phyloP scores from a whole-genome alignment of 2,113 vertebrate genomes.

The Nerophis ophidion region DNA sequence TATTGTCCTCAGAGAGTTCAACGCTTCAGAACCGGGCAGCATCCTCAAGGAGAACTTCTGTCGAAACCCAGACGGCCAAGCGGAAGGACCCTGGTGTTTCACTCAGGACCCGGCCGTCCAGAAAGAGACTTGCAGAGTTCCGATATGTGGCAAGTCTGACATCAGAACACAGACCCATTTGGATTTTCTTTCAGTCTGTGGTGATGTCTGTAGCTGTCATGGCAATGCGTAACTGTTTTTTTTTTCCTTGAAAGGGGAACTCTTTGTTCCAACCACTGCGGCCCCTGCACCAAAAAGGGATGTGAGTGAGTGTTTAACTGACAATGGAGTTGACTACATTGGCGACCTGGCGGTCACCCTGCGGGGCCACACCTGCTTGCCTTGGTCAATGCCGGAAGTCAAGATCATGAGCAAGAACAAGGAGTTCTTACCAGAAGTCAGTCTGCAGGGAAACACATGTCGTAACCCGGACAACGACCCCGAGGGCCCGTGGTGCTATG shows the following conservation, averaged over 20 bases:
- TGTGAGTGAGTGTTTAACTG: slow-evolving; percentile 58
- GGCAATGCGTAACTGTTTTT: neutral
- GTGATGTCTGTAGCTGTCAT: neutral
- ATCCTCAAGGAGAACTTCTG: slow-evolving; percentile 83
- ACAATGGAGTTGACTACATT: slow-evolving; percentile 72
- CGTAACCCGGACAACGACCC: slow-evolving; percentile 86
- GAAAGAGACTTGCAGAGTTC: slow-evolving; percentile 79
- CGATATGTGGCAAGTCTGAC: slow-evolving; percentile 72
- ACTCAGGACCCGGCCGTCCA: slow-evolving; percentile 77
- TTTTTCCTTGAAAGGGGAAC: slow-evolving; percentile 30
- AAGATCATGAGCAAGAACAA: slow-evolving; percentile 51
- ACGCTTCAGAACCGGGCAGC: slow-evolving; percentile 42
- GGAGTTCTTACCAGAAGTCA: slow-evolving; percentile 61
- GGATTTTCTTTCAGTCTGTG: neutral
- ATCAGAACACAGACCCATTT: neutral
- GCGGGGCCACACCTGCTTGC: slow-evolving; percentile 73
- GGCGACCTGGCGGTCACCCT: slow-evolving; percentile 72
- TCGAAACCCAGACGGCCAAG: slow-evolving; percentile 79
- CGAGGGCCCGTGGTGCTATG: slow-evolving; percentile 90
- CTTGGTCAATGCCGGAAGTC: slow-evolving; percentile 68
- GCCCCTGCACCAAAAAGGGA: neutral
- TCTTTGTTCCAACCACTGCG: slow-evolving; percentile 23
- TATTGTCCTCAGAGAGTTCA: slow-evolving; percentile 56
- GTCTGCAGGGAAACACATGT: slow-evolving; percentile 82
- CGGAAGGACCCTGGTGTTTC: slow-evolving; percentile 86